Evolutionary conservation across 2,797 vertebrate genomes (phyloP), one percentile per base, ranked within the genome.

Genomic region (Nyctibius grandis): DNA sequence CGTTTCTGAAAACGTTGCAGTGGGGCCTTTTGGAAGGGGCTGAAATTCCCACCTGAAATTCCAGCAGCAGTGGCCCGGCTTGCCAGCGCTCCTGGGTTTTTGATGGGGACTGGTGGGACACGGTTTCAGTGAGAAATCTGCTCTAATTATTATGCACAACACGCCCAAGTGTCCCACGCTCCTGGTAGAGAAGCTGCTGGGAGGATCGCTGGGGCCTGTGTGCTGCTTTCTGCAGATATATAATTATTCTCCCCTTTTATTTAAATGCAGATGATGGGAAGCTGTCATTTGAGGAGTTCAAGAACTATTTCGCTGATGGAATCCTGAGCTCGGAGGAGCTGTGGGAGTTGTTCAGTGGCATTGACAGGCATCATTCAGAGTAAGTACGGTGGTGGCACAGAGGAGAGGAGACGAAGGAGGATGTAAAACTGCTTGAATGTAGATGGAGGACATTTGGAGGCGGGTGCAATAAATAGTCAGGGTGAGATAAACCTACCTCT

Each of bases 221-320:
- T n/a, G 56, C 79, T 77, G 73, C 87, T 91, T 36, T 36, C 50
- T 33, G 15, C 67, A 57, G 60, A 65, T 26, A 25, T 9, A 23
- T 95, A 94, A 97, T 96, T 94, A 87, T 73, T 60, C 81, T 80
- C 54, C 45, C 60, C 79, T 91, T 92, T 86, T 34, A 56, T 94
- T 88, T 33, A 61, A 91, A 83, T 57, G 90, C 97, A 99, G 99
- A 99, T 97, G 99, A 99, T 36, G 99, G 99, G 51, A 99, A 99
- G 94, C 98, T 99, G 94, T 99, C 99, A 20, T 99, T 99, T 95
- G 99, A 99, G n/a, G 99, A 99, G 97, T 99, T 99, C 98, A 99
- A 99, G 97, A 98, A 99, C 38, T 99, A 99, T 97, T 99, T 99
- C 63, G 97, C 99, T 2, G 99, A 99, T 50, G 99, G 99, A 68